Base-by-base conservation (phyloP, 2,888 invertebrate genomes). In the Hemistola chrysoprasaria region DNA sequence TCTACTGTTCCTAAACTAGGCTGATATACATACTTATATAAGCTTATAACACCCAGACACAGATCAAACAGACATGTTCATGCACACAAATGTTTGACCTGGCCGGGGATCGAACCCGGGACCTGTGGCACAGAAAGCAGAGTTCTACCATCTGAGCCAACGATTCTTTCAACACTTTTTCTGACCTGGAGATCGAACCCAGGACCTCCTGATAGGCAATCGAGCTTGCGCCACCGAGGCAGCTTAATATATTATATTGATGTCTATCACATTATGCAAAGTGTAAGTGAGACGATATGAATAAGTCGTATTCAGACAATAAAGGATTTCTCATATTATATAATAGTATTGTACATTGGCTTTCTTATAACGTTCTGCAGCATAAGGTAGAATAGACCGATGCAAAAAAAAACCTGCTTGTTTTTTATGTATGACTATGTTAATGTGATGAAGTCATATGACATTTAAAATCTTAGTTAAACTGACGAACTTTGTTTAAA, bases 261-360 rank as follows among this genome's bases (percentile, higher is more conserved):
- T 23, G 52, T 52, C 58, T 55, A 51, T 53, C 42, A 38, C 44
- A 53, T 78, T 72, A 66, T 59, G 67, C 66, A 79, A 80, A 59
- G 62, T 16, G 42, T 47, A 49, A 63, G 62, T 65, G 66, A 65
- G 60, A 56, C 56, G 59, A 60, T 62, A 64, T 72, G 75, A 77
- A 81, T 78, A 77, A 68, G 62, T n/a, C n/a, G n/a, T 70, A 71
- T 70, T 73, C 70, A 71, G 71, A 71, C 76, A 77, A 82, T 78
- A 84, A 83, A 79, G 69, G 78, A 81, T 78, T 82, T 79, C 75
- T 65, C 66, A 71, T 49, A 62, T 16, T 16, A 16, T 82, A 82
- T 76, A 74, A 75, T 64, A 57, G 48, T 47, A 65, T 66, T 68
- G 67, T 66, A 43, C 30, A 34, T 38, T 71, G 60, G 61, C 67